These are phyloP conservation scores for Gibbula magus DNA, from an alignment of 2,888 invertebrate species.

Conservation along the genomic window DNA sequence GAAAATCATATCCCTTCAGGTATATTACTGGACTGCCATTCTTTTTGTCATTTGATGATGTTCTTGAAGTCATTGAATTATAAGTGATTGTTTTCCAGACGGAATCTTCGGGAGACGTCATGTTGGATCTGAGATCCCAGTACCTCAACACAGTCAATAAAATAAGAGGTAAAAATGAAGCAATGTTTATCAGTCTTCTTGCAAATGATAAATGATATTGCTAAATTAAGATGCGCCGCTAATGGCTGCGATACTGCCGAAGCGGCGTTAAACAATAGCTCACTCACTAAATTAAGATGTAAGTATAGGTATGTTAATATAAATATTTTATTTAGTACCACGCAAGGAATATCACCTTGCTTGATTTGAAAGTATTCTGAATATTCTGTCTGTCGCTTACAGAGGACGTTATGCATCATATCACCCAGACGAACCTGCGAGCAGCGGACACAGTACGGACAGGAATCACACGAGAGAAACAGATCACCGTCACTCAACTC, in stretches of 20 bases:
- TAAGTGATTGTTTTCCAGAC: conserved; percentile 41
- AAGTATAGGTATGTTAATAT: too few species aligned
- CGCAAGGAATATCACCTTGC: too few species aligned
- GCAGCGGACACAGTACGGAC: conserved; percentile 61
- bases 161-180: conserved; percentile 65
- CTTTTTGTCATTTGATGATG: not conserved
- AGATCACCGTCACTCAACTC: conserved; percentile 49
- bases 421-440: conserved; percentile 62
- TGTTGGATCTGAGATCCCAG: conserved; percentile 55
- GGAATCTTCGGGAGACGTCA: conserved; percentile 48
- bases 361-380: too few species aligned
- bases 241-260: too few species aligned
- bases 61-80: not conserved
- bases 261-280: too few species aligned
- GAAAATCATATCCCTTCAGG: not conserved
- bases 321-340: too few species aligned
- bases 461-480: conserved; percentile 60
- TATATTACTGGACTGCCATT: not conserved
- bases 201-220: too few species aligned
- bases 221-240: too few species aligned
- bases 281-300: too few species aligned
- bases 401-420: conserved; percentile 65
- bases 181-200: too few species aligned
- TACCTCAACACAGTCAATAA: conserved; percentile 64
- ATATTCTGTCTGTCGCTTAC: conserved; percentile 1